These are phyloP conservation scores for Elanoides forficatus DNA, from an alignment of 2,113 vertebrate genomes.

Conservation along the genomic window DNA sequence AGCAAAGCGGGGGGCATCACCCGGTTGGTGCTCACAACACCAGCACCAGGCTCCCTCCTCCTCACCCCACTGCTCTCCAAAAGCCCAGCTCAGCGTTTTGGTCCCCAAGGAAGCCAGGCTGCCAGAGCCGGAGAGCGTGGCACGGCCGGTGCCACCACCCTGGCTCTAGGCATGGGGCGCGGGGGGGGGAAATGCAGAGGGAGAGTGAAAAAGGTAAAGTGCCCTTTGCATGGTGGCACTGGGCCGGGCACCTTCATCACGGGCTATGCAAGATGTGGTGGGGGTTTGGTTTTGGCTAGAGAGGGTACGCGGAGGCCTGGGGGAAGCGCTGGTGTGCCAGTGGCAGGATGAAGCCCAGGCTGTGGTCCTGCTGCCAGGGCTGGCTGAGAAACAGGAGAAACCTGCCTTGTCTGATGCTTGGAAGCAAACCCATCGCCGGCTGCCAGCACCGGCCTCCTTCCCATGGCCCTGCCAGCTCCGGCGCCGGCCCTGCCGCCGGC, in stretches of 20 bases:
- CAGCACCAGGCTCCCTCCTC: not conserved
- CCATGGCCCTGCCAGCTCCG: not conserved
- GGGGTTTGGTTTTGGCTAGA: not conserved
- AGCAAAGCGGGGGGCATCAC: fast-evolving
- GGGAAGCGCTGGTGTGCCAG: fast-evolving
- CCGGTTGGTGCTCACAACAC: fast-evolving
- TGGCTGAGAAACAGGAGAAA: not conserved
- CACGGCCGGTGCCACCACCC: not conserved
- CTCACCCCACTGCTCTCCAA: not conserved
- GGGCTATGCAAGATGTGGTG: fast-evolving
- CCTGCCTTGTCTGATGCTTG: not conserved
- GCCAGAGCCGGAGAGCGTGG: not conserved
- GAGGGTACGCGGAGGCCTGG: fast-evolving
- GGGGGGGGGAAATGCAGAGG: fast-evolving
- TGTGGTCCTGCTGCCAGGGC: not conserved
- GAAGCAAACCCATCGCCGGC: fast-evolving
- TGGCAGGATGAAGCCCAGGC: not conserved
- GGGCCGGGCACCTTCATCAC: not conserved
- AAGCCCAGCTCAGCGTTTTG: not conserved
- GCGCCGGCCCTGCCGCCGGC: fast-evolving
- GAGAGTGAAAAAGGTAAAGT: not conserved
- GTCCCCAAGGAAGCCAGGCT: not conserved
- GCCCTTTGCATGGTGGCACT: not conserved
- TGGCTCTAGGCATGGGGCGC: not conserved
- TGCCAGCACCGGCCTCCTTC: not conserved